Conservation (phyloP, 2,888 invertebrate species). For the Ophion ellenae region DNA sequence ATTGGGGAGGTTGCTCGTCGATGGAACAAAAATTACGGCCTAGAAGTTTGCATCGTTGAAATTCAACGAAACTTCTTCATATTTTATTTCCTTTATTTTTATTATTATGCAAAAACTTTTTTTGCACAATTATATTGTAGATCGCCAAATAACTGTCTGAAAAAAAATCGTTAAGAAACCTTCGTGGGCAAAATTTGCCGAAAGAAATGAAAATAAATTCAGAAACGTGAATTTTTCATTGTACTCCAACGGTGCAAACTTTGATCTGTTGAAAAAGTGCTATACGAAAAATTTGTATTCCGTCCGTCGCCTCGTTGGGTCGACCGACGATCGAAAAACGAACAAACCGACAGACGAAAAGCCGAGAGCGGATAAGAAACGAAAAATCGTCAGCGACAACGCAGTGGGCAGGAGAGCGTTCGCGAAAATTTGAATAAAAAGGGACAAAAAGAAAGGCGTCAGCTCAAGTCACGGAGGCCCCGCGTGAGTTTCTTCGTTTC, state of each 20-base stretch:
- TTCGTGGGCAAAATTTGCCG: no score
- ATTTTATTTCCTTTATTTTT: no score
- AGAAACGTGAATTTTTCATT: no score
- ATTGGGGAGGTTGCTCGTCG: conserved; percentile 8
- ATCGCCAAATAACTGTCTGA: no score
- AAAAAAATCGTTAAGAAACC: no score
- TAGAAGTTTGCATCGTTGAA: no score
- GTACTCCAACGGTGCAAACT: no score
- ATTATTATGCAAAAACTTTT: no score
- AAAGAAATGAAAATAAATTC: no score
- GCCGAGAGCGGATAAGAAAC: conserved; percentile 34
- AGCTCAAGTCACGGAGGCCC: conserved; percentile 62
- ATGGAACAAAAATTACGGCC: neutral
- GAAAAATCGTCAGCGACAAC: neutral
- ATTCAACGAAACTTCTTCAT: no score
- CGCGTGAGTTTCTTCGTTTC: conserved; percentile 63
- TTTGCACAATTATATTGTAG: no score
- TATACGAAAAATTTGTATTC: conserved; percentile 35
- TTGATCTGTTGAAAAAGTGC: neutral
- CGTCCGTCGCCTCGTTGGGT: conserved; percentile 37
- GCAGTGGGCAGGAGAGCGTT: neutral
- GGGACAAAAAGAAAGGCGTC: conserved; percentile 25
- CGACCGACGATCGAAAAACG: conserved; percentile 30
- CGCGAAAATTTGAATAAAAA: conserved; percentile 16
- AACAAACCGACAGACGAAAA: conserved; percentile 32